Evolutionary conservation across 1,140 invertebrate species (phyloP), one percentile per base, ranked within the genome.

Genomic region (Oedothorax gibbosus): DNA sequence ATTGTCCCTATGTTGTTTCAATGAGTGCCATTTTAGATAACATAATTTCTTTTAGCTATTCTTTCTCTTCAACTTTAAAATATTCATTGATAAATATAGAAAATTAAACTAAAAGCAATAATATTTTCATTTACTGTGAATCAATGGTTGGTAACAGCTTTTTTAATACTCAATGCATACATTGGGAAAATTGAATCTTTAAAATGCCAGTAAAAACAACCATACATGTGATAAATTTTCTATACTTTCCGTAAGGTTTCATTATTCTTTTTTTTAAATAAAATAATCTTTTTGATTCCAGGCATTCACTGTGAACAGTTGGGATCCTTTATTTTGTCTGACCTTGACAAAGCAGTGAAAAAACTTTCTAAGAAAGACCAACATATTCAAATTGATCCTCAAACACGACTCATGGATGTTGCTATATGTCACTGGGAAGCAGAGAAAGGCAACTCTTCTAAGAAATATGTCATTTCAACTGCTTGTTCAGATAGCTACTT

Each of bases 401-500:
- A 95, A 89, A 95, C 93, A 1, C 92, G 94, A 87, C 93, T 94
- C 75, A 94, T 95, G 93, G 92, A 93, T 88, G 87, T 94, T 51
- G 90, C 90, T 85, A 83, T 92, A 18, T 72, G 88, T 15, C 64
- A 88, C n/a, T 83, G 87, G 87, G 78, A 86, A 51, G 73, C 88
- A 64, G 53, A 90, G 84, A 64, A 81, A 57, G 11, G 35, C 35
- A 35, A n/a, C 57, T 60, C 14, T 12, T 64, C 56, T 77, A 50
- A 18, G 15, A 87, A 89, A 20, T 88, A 92, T 82, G 81, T 91
- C 21, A 87, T 94, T 56, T 92, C 93, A 85, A 90, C 93, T 77
- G 94, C 93, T 14, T 95, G 94, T 88, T 95, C 94, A 35, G 94
- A 95, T 91, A 93, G 93, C 71, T 91, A 90, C 89, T 87, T 95